These are phyloP conservation scores for Hapalemur alaotrensis DNA, from an alignment of 2,797 vertebrate species.

Conservation along the genomic window DNA sequence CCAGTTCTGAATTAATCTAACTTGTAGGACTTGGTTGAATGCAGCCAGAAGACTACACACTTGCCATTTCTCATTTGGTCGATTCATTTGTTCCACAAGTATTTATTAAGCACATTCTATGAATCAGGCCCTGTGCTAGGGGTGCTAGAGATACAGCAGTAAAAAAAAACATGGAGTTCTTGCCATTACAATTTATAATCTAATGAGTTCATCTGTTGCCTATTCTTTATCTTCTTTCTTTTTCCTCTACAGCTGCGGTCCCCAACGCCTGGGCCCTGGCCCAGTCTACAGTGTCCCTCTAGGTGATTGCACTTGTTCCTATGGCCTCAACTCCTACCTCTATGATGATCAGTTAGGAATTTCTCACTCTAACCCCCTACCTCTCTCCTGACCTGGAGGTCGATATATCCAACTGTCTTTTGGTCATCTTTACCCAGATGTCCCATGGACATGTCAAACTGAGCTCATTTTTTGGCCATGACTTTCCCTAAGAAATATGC, in stretches of 20 bases:
- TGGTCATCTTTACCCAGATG: neutral
- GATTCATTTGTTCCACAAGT: neutral
- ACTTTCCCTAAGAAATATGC: neutral
- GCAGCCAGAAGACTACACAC: neutral
- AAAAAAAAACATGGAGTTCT: neutral
- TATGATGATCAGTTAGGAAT: neutral
- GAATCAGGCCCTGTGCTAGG: neutral
- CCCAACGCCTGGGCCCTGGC: too few species aligned
- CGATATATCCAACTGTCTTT: neutral
- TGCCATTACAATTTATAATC: neutral
- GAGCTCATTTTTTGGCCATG: neutral
- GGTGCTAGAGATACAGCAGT: neutral
- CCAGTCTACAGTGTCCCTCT: fast-evolving
- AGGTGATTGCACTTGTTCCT: neutral
- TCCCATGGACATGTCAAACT: neutral
- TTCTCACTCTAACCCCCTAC: neutral
- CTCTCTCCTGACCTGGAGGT: neutral
- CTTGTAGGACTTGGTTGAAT: neutral
- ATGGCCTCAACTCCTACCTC: neutral
- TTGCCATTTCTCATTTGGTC: neutral
- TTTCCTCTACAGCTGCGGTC: neutral
- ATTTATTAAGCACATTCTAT: neutral
- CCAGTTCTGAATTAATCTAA: neutral
- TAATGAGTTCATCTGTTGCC: neutral
- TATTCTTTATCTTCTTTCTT: neutral